These are phyloP conservation scores for Acutogordius australiensis DNA, from an alignment of 2,888 invertebrate species.

Conservation along the genomic window DNA sequence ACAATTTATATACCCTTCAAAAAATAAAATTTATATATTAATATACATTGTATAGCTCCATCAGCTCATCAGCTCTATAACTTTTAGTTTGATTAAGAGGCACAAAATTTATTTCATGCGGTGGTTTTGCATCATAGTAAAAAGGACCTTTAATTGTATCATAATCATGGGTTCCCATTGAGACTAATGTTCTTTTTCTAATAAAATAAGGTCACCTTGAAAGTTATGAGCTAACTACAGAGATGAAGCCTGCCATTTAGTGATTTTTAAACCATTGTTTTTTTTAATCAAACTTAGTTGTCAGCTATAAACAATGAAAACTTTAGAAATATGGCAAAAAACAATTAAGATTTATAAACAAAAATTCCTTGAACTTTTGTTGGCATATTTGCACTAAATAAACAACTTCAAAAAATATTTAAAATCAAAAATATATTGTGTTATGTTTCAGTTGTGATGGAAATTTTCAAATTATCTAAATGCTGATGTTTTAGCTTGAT, in stretches of 20 bases:
- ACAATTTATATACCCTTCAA: too few relatives aligned
- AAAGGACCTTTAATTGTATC: constrained; percentile 45
- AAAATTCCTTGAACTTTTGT: too few relatives aligned
- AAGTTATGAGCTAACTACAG: too few relatives aligned
- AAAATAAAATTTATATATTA: too few relatives aligned
- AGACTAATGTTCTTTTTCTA: constrained; percentile 57
- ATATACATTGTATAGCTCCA: constrained; percentile 58
- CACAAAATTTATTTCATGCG: constrained; percentile 52
- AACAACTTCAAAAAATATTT: too few relatives aligned
- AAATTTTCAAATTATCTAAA: too few relatives aligned
- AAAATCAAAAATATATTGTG: too few relatives aligned
- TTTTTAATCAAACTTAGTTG: background rate
- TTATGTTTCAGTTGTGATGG: too few relatives aligned
- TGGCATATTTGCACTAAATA: too few relatives aligned
- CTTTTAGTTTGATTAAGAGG: constrained; percentile 63
- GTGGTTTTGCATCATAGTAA: constrained; percentile 57
- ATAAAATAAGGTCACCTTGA: too few relatives aligned
- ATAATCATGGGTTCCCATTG: constrained; percentile 87
- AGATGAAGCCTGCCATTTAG: background rate
- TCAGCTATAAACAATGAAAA: constrained; percentile 12
- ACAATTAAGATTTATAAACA: constrained; percentile 15
- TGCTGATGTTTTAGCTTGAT: too few relatives aligned
- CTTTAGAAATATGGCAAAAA: background rate
- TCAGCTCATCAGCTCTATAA: constrained; percentile 49
- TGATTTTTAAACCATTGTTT: background rate